phyloP scores from a whole-genome alignment of 2,113 vertebrate species.

The Emydocephalus ijimae region DNA sequence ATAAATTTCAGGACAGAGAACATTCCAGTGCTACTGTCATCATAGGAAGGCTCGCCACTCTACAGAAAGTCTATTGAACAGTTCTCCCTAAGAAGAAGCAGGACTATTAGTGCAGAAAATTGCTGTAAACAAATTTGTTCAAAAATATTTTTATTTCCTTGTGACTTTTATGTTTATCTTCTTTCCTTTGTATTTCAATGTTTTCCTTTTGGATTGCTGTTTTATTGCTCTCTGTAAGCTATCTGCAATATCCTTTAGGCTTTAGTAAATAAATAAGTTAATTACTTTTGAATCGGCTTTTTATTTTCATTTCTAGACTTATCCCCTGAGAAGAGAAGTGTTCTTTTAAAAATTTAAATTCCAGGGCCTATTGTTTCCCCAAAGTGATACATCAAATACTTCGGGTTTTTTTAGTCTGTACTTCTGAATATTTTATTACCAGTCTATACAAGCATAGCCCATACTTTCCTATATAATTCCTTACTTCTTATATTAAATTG shows the following conservation, averaged over 20 bases:
- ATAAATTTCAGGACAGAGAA: not conserved
- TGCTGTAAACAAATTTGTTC: not conserved
- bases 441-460: not conserved
- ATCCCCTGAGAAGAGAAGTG: not conserved
- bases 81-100: not conserved
- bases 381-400: not conserved
- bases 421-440: constrained; percentile 8
- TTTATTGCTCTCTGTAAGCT: not conserved
- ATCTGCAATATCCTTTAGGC: not conserved
- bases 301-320: not conserved
- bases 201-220: not conserved
- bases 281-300: not conserved
- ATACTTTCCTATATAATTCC: not conserved
- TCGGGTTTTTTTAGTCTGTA: not conserved
- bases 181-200: not conserved
- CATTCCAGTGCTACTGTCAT: not conserved
- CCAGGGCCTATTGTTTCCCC: not conserved
- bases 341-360: not conserved
- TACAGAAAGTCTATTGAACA: not conserved
- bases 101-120: not conserved
- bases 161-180: not conserved
- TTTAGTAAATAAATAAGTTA: not conserved
- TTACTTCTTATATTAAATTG: not conserved
- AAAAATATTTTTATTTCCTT: not conserved
- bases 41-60: not conserved